Evolutionary conservation across 23 tunicate species (phyloP).

Genomic region (Pegea sp.): DNA sequence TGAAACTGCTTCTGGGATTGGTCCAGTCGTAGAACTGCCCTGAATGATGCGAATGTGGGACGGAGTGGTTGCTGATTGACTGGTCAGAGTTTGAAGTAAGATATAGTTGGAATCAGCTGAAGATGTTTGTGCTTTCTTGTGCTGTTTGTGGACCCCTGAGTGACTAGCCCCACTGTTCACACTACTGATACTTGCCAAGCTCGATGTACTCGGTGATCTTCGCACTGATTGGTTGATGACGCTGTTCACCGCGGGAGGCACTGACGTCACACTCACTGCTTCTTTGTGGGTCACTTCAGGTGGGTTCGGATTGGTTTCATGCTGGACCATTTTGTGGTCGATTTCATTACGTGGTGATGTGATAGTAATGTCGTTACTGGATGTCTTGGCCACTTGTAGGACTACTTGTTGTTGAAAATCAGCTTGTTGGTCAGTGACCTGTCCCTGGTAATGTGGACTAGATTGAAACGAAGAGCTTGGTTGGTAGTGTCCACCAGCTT

Average conservation of each 20-base stretch:
- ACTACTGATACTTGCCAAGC: conserved; percentile 71
- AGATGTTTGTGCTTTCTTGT: not conserved
- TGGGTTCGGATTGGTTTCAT: too few species aligned
- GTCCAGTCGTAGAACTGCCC: not conserved
- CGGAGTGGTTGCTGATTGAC: not conserved
- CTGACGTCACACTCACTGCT: not conserved
- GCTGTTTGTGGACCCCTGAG: not conserved
- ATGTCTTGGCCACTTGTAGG: not conserved
- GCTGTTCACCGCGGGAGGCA: not conserved
- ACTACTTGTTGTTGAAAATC: not conserved
- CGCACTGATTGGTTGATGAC: conserved; percentile 4
- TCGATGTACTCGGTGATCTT: conserved; percentile 69
- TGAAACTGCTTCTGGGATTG: not conserved
- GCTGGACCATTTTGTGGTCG: too few species aligned
- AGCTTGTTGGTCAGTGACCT: not conserved
- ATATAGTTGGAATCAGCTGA: not conserved
- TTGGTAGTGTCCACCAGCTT: too few species aligned
- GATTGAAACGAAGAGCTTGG: too few species aligned
- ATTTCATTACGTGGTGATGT: too few species aligned
- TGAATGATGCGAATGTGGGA: not conserved
- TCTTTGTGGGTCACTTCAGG: not conserved
- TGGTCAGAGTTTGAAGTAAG: too few species aligned
- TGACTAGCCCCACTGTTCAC: conserved; percentile 17
- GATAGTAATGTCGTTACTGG: not conserved
- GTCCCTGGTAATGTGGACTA: too few species aligned